These are phyloP conservation scores for Danio choprae DNA, from an alignment of 2,797 vertebrate genomes.

Conservation along the genomic window DNA sequence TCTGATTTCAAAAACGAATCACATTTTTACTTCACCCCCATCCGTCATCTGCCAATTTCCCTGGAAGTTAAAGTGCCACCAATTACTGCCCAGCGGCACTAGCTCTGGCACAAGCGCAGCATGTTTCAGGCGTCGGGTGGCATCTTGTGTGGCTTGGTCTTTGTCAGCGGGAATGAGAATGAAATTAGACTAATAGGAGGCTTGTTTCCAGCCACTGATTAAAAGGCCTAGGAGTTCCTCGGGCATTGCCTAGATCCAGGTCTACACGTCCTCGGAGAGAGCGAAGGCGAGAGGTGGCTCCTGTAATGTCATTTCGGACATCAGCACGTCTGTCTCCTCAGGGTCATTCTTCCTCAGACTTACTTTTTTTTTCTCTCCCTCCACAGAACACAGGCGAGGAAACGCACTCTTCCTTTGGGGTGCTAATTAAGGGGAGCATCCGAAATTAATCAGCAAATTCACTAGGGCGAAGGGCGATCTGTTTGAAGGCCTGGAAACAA, in stretches of 20 bases:
- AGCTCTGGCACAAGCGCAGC: constrained; percentile 75
- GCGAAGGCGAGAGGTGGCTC: constrained; percentile 82
- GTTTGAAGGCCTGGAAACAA: constrained; percentile 93
- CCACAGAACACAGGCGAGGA: constrained; percentile 83
- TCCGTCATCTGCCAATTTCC: constrained; percentile 89
- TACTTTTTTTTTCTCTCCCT: constrained; percentile 73
- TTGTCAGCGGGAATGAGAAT: constrained; percentile 89
- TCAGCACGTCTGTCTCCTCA: constrained; percentile 88
- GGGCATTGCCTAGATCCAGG: constrained; percentile 89
- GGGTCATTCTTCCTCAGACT: constrained; percentile 93
- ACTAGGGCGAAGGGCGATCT: constrained; percentile 98
- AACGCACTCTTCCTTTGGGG: constrained; percentile 95
- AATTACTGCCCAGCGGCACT: constrained; percentile 88
- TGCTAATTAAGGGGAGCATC: constrained; percentile 99
- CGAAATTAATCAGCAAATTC: constrained; percentile 99
- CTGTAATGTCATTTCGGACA: constrained; percentile 92
- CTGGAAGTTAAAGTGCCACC: constrained; percentile 89
- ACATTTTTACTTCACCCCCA: constrained; percentile 80
- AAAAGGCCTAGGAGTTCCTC: constrained; percentile 91
- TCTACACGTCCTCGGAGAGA: constrained; percentile 77
- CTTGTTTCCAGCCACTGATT: constrained; percentile 91
- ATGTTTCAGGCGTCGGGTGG: constrained; percentile 93
- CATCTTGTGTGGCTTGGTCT: constrained; percentile 85
- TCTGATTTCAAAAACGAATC: constrained; percentile 83
- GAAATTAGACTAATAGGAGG: constrained; percentile 94